Evolutionary conservation across 1,140 invertebrate genomes (phyloP).

Genomic region (Antheraea mylitta): DNA sequence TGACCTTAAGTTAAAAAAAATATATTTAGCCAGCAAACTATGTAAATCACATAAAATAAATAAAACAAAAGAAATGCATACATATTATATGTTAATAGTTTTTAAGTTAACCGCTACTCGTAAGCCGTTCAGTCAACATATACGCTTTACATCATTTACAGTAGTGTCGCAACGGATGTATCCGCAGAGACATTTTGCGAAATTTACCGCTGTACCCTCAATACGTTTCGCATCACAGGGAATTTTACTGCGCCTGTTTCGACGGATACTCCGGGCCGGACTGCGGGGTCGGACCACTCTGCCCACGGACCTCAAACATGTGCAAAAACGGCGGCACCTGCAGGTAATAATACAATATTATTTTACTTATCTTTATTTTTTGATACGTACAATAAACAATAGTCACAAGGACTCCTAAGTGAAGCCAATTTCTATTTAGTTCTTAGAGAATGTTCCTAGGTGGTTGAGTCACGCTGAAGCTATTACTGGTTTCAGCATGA

Average conservation of each 20-base stretch:
- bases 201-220: constrained; percentile 32
- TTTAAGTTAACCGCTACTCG: background rate
- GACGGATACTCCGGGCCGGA: constrained; percentile 84
- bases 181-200: constrained; percentile 22
- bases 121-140: background rate
- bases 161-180: constrained; percentile 20
- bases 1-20: no score
- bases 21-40: no score
- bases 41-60: no score
- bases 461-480: no score
- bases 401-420: background rate
- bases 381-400: no score
- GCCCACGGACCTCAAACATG: constrained; percentile 81
- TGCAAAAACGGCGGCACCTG: constrained; percentile 89
- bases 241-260: constrained; percentile 86
- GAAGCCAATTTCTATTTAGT: no score
- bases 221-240: constrained; percentile 66
- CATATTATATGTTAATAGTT: background rate
- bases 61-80: background rate
- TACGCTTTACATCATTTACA: background rate
- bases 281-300: constrained; percentile 87
- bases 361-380: background rate
- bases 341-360: constrained; percentile 79
- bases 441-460: no score
- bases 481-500: no score